A percentile compares a stretch with the other conserved stretches of the same genome.
phyloP scores from a whole-genome alignment of 2,797 vertebrate species.

The Momotus momota region DNA sequence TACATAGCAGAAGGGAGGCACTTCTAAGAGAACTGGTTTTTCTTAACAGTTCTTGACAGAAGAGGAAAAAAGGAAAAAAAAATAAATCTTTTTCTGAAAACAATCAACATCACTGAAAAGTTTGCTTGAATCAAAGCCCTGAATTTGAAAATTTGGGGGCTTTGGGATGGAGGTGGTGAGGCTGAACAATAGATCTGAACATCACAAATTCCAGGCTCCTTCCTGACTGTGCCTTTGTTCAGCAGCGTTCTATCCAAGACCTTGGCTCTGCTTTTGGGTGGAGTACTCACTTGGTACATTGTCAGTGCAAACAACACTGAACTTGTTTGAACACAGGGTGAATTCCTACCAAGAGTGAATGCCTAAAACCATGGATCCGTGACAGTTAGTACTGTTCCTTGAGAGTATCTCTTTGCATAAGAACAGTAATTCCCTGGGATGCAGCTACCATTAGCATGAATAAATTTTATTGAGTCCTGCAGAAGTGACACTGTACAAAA shows the following conservation, averaged over 20 bases:
- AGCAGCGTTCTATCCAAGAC: background rate
- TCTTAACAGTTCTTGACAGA: background rate
- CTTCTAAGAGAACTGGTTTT: background rate
- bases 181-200: background rate
- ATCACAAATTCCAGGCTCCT: background rate
- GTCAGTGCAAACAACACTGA: slow-evolving; percentile 5
- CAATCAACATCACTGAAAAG: background rate
- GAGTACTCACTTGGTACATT: background rate
- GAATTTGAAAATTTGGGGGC: background rate
- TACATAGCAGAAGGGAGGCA: slow-evolving; percentile 5
- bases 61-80: background rate
- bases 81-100: background rate
- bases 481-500: background rate
- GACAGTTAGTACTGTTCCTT: background rate
- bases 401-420: background rate
- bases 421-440: background rate
- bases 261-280: background rate
- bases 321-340: background rate
- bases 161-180: background rate
- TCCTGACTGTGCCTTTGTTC: background rate
- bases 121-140: background rate
- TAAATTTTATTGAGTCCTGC: background rate
- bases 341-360: background rate
- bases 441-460: background rate
- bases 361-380: background rate